Evolutionary conservation across 2,113 vertebrate species (phyloP), one percentile per base, ranked within the genome.

Genomic region (Synchiropus splendidus): DNA sequence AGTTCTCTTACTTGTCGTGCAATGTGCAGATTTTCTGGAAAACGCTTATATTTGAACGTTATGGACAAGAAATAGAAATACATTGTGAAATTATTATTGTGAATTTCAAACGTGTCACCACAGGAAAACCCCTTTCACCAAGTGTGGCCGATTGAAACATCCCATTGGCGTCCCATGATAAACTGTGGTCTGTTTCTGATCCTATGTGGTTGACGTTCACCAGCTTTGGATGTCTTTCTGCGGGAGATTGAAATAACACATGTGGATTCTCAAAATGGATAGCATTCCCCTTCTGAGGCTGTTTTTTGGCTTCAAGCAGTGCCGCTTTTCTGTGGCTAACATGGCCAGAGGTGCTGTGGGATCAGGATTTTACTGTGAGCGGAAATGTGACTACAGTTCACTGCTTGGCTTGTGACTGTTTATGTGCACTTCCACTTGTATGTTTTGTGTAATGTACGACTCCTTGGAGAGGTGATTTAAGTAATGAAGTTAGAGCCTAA

Each of bases 251-350:
- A n/a, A n/a, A n/a, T n/a, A n/a, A n/a, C n/a, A n/a, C n/a, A n/a
- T n/a, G n/a, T n/a, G n/a, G n/a, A n/a, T n/a, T n/a, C 21, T 5
- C 54, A 59, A 67, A 55, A 66, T 58, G 48, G 49, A 30, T 48
- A 32, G 18, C 58, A 57, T 67, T 67, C 54, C 51, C 42, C 31
- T 18, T 2, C n/a, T n/a, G n/a, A n/a, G n/a, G n/a, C 6, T n/a
- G 31, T 2, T 32, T 54, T 39, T 46, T 21, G 17, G 12, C 54
- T 30, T 5, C 2, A 17, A 43, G 48, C 51, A 18, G 52, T 51
- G 5, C 5, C 1, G 18, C 34, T 31, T 56, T 47, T 34, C 37
- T 46, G 9, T 43, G 12, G 2, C 6, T 48, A 42, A 16, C 12
- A 1, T 16, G 31, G 21, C 37, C 42, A 15, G 14, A 15, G 40